These are phyloP conservation scores for Pristionchus japonicus DNA, from an alignment of 2,888 invertebrate species.

Conservation along the genomic window DNA sequence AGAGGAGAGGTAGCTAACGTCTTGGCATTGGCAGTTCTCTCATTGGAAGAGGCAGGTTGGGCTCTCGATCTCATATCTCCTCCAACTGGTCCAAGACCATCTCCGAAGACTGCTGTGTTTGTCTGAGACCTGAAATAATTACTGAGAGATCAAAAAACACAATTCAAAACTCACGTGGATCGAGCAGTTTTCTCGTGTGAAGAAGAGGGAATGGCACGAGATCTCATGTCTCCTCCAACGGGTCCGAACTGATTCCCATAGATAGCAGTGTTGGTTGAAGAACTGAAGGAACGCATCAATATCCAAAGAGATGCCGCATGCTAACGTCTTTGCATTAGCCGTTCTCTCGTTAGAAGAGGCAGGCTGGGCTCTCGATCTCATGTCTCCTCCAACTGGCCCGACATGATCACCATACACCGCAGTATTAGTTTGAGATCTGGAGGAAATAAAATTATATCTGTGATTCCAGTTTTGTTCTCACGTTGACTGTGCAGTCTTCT, in stretches of 20 bases:
- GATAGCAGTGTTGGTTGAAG: neutral
- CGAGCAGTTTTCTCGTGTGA: neutral
- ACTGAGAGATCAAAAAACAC: too few species aligned
- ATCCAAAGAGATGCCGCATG: neutral
- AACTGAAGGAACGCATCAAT: neutral
- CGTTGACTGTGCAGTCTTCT: too few species aligned
- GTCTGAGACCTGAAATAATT: neutral
- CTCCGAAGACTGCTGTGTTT: too few species aligned
- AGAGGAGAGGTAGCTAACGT: neutral
- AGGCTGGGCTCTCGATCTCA: too few species aligned
- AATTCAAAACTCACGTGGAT: neutral
- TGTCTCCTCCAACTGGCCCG: slow-evolving; percentile 17
- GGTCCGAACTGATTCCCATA: too few species aligned
- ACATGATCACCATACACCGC: neutral
- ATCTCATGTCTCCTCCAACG: too few species aligned
- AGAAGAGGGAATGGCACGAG: too few species aligned
- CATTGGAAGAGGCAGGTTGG: neutral
- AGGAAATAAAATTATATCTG: too few species aligned
- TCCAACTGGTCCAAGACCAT: neutral
- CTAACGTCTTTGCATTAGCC: neutral
- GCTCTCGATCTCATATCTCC: too few species aligned
- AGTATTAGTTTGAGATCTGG: too few species aligned
- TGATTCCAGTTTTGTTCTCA: too few species aligned
- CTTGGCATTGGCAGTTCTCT: neutral
- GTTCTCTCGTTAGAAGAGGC: slow-evolving; percentile 13